phyloP scores from a whole-genome alignment of 2,113 vertebrate species.

The Cephalopterus ornatus region DNA sequence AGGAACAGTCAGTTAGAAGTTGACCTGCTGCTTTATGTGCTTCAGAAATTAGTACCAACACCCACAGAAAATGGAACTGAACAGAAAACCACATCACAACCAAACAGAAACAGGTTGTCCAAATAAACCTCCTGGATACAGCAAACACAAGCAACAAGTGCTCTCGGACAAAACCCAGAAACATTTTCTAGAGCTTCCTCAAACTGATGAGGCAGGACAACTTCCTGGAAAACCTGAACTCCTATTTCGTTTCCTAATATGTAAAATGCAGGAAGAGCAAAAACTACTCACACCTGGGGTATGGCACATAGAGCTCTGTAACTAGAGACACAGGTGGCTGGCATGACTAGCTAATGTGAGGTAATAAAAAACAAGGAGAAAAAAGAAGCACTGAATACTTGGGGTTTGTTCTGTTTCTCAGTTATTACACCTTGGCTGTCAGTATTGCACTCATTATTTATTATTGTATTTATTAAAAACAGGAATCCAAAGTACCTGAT shows the following conservation, averaged over 20 bases:
- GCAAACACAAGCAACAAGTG: not conserved
- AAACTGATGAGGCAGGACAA: not conserved
- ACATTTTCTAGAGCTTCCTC: not conserved
- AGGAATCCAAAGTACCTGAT: not conserved
- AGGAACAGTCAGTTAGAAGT: not conserved
- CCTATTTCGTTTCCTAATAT: not conserved
- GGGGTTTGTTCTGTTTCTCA: not conserved
- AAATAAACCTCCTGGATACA: not conserved
- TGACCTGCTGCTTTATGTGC: not conserved
- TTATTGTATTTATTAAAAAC: not conserved
- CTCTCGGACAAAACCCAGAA: not conserved
- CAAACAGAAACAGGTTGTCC: not conserved
- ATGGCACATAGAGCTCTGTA: not conserved
- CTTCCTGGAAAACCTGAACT: not conserved
- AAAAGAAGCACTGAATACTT: not conserved
- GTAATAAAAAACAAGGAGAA: not conserved
- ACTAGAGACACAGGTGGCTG: not conserved
- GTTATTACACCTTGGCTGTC: not conserved
- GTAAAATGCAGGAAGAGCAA: not conserved
- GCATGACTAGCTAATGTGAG: accelerated
- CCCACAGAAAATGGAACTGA: not conserved
- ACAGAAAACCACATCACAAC: not conserved
- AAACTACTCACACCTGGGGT: not conserved
- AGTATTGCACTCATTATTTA: not conserved
- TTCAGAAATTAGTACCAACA: not conserved